A percentile compares a stretch with the other conserved stretches of the same genome.
These are phyloP conservation scores for Choristoneura rosaceana DNA, from an alignment of 2,888 invertebrate species.

Conservation along the genomic window DNA sequence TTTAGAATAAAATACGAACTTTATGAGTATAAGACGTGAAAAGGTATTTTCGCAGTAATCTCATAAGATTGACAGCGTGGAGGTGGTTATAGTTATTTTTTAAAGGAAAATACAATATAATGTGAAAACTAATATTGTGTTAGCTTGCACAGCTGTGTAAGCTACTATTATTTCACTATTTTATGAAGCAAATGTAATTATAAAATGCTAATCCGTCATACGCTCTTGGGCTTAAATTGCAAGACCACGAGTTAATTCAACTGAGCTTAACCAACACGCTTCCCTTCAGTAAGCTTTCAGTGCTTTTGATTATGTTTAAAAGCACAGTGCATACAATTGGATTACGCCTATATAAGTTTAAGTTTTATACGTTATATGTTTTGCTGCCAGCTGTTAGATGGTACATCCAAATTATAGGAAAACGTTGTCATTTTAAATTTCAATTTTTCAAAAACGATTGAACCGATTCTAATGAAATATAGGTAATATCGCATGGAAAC, in stretches of 20 bases:
- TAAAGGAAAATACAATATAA: background rate
- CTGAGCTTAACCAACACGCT: background rate
- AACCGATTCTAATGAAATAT: no score
- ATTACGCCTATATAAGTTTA: background rate
- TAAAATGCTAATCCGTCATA: slow-evolving; percentile 3
- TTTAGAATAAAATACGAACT: no score
- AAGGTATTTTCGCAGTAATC: no score
- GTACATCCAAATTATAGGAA: no score
- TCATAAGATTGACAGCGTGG: no score
- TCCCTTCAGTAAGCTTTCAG: slow-evolving; percentile 5
- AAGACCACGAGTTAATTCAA: slow-evolving; percentile 1
- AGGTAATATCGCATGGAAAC: no score
- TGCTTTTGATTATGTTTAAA: slow-evolving; percentile 1
- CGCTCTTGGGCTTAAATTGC: slow-evolving; percentile 3
- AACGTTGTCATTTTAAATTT: no score
- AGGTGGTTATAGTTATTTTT: no score
- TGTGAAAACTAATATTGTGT: background rate
- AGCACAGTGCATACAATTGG: background rate
- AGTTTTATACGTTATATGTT: background rate
- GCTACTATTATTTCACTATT: background rate
- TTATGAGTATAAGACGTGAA: no score
- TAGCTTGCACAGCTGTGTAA: background rate
- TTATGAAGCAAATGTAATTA: slow-evolving; percentile 6
- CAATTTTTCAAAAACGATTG: no score
- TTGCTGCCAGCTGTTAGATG: no score